Evolutionary conservation across 64 coral and sea anemone genomes (phyloP), one percentile per base, ranked within the genome.

Genomic region (Cladopsammia gracilis): DNA sequence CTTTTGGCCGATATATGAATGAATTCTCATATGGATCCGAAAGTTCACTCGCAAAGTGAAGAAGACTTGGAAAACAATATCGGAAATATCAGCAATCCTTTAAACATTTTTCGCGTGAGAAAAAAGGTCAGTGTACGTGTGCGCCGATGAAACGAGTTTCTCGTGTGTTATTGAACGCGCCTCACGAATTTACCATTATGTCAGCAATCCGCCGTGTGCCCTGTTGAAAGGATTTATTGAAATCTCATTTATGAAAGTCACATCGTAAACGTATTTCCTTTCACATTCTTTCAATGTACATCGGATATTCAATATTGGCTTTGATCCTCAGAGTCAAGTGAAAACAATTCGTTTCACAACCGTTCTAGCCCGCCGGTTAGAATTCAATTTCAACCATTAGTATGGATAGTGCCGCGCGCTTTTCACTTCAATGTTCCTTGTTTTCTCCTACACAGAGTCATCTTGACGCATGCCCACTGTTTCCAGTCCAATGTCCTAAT

Each of bases 401-500:
- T 34, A 67, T 84, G 80, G 62, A 16, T 23, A 51, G 80, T 22
- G 9, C 60, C 18, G 9, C 43, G 8, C 18, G 62, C 0, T 25
- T 66, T 46, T 84, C 80, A 5, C 62, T 84, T 12, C 60, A 49
- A 25, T 84, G n/a, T 84, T 84, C 80, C 20, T 50, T 67, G 9
- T n/a, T 84, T 66, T 84, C 80, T 65, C 42, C 71, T 46, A 22
- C 52, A 70, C 90, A 92, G 90, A 79, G 72, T 61, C 90, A 92
- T 15, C 54, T 92, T 11, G 90, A 92, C 60, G 90, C 57, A 6
- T 92, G 90, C 57, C 80, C 90, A 8, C 66, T 75, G 9, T 92
- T 74, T 46, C 90, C 90, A 24, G 57, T 92, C 57, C 48, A 92
- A 61, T 92, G 90, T 56, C 90, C 90, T 51, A 92, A 92, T 62